Evolutionary conservation across 2,113 vertebrate species (phyloP), one percentile per base, ranked within the genome.

Genomic region (Marmota monax): DNA sequence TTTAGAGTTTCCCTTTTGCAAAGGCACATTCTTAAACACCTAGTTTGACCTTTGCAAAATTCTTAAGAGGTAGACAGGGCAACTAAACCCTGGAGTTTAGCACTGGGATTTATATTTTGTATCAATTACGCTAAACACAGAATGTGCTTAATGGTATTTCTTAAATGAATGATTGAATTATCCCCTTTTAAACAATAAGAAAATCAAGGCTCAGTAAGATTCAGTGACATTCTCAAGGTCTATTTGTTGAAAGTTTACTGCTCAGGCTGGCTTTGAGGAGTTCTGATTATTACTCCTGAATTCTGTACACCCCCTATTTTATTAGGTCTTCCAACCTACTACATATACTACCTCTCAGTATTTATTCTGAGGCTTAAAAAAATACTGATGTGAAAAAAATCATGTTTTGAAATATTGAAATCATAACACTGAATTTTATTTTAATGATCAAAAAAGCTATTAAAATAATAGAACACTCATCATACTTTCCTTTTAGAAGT

Each of bases 1-100:
- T 51, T 94, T 76, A 82, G 23, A 32, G 34, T 14, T 90, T 87
- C 85, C 37, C 20, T 63, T n/a, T 94, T 88, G 9, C 34, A 20
- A 77, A 82, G 34, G 61, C 42, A 94, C n/a, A 69, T 73, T 84
- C 78, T 86, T 89, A 58, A 7, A 29, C 5, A 84, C 56, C 65
- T 84, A 84, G 80, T 48, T 84, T 80, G n/a, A 77, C 84, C 16
- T 16, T 97, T 29, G 69, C 58, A 67, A 80, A 73, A 88, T 80
- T 90, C 4, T 72, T 63, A 4, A 14, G 63, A 80, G 45, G 6
- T 51, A 84, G 27, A 45, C 32, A 74, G 25, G 37, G 4, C 27
- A 45, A 8, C 5, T 37, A 32, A 84, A 76, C 0, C n/a, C 5
- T 78, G 14, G 11, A 32, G 1, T 32, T 58, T 51, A 83, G 51